phyloP scores from a whole-genome alignment of 2,113 vertebrate genomes.

The Gobius niger region DNA sequence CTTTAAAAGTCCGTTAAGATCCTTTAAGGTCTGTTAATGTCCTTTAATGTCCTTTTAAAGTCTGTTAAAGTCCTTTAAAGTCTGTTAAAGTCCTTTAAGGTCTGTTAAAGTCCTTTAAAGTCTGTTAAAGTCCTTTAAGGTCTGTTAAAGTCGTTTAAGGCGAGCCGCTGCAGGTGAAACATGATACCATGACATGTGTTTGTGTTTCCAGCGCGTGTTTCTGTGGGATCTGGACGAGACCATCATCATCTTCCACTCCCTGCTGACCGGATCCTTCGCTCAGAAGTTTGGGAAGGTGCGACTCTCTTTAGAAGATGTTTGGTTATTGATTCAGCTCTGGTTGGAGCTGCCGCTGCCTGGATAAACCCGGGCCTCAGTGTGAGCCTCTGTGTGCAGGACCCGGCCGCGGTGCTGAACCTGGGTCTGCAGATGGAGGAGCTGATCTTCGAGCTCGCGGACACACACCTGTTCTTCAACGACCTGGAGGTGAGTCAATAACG shows the following conservation, averaged over 20 bases:
- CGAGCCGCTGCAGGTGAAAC: no score
- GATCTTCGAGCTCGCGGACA: constrained; percentile 98
- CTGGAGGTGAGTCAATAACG: constrained; percentile 82
- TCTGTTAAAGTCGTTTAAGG: no score
- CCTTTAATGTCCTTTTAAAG: no score
- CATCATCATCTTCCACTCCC: constrained; percentile 98
- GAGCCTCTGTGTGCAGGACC: constrained; percentile 77
- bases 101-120: no score
- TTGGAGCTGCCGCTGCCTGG: no score
- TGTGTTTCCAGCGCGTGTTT: constrained; percentile 84
- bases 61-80: no score
- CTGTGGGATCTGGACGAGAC: constrained; percentile 99
- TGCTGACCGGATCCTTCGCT: constrained; percentile 95
- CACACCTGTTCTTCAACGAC: constrained; percentile 98
- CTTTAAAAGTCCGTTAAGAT: no score
- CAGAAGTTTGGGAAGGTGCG: constrained; percentile 97
- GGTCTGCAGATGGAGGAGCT: constrained; percentile 98
- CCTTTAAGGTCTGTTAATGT: no score
- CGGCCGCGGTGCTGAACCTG: constrained; percentile 89
- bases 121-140: no score
- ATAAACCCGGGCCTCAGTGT: no score
- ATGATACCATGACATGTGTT: neutral
- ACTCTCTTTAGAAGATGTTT: neutral
- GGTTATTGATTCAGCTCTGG: no score
- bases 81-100: no score